Evolutionary conservation across 2,113 vertebrate species (phyloP).

Genomic region (Seriola dumerili): DNA sequence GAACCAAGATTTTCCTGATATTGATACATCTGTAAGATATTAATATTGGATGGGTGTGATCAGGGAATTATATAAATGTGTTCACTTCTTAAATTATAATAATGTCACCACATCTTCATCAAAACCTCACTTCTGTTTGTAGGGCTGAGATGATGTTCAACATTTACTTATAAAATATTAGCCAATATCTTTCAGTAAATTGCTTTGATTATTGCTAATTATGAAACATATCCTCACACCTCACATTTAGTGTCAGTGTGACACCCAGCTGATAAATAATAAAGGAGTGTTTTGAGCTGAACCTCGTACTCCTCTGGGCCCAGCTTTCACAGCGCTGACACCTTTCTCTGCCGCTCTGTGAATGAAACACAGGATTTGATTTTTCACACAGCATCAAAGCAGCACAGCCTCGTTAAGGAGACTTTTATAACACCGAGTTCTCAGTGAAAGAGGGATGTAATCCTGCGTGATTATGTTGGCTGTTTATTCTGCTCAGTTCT

Average conservation of each 20-base stretch:
- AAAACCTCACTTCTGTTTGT: not conserved
- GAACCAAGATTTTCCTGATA: not conserved
- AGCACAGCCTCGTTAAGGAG: conserved; percentile 32
- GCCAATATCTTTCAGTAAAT: too few species aligned
- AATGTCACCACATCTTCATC: not conserved
- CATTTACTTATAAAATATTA: not conserved
- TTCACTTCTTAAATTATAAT: not conserved
- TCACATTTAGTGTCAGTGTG: not conserved
- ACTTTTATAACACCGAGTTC: conserved; percentile 11
- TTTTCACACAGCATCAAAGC: conserved; percentile 56
- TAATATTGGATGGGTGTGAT: not conserved
- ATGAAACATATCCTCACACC: not conserved
- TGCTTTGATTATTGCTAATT: not conserved
- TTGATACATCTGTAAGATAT: too few species aligned
- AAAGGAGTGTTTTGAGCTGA: not conserved
- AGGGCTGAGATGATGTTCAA: not conserved
- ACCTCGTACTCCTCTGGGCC: conserved; percentile 3
- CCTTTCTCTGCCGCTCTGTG: conserved; percentile 38
- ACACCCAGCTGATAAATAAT: conserved; percentile 48
- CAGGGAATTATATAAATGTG: not conserved
- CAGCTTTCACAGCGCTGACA: conserved; percentile 18
- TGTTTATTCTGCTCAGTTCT: conserved; percentile 58
- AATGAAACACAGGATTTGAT: conserved; percentile 38
- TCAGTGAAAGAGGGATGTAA: conserved; percentile 39
- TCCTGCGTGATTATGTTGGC: conserved; percentile 50